Base-by-base conservation (phyloP, 2,888 invertebrate genomes). In the Polydrusus cervinus region DNA sequence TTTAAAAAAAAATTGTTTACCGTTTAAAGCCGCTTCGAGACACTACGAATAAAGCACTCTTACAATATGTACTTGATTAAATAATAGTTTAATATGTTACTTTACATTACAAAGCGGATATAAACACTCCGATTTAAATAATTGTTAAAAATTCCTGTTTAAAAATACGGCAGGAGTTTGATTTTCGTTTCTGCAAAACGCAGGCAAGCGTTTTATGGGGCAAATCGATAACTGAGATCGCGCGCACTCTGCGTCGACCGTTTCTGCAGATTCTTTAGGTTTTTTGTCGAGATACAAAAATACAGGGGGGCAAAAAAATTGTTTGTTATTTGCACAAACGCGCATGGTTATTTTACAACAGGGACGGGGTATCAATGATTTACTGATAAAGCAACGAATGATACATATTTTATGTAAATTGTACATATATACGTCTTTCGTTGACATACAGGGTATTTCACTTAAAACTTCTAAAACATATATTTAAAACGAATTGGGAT, bases 191-290 rank as follows among this genome's bases (percentile, higher is more conserved):
- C 64, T 71, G 66, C 72, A 55, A 68, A 68, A 49, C 60, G 25
- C 55, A 16, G 14, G 7, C 43, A 40, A 43, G 30, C 45, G 62
- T 11, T 57, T 45, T 62, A 30, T 77, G 60, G 75, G 77, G 55
- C 75, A 65, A 77, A 77, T 77, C 77, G 74, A 77, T 77, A 77
- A 20, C 20, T 14, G 57, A 60, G 18, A n/a, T n/a, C 43, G 71
- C 65, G 72, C 72, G 60, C 66, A 66, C 5, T 16, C 45, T 43
- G 49, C 14, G 13, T 47, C 38, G 57, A 34, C 2, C 20, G 20
- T 49, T n/a, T 13, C 20, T 64, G 64, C 25, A 14, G 66, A 40
- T 66, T 51, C 13, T 49, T 65, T 7, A n/a, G 3, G n/a, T 45
- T 65, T 65, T 51, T 49, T 45, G 34, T 25, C 30, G 34, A 14